phyloP scores from a whole-genome alignment of 2,888 invertebrate genomes.

The Cheiracanthium punctorium region DNA sequence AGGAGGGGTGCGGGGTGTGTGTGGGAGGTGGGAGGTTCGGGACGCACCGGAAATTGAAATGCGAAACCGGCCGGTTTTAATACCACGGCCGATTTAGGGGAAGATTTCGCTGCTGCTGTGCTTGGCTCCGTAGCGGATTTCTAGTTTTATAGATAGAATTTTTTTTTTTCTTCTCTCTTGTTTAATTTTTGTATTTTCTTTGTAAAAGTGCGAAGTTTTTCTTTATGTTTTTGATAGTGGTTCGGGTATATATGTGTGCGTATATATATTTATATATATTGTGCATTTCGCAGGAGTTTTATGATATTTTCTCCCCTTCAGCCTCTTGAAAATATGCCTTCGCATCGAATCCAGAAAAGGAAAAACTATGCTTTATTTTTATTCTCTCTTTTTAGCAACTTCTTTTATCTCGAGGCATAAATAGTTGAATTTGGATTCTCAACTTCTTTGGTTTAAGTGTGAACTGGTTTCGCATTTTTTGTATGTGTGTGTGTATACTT shows the following conservation, averaged over 20 bases:
- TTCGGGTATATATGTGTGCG: no score
- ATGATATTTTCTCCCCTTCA: background rate
- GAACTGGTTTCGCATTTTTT: no score
- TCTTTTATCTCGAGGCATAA: background rate
- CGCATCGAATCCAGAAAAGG: background rate
- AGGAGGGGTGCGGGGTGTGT: slow-evolving; percentile 18
- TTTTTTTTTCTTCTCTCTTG: no score
- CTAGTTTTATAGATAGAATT: slow-evolving; percentile 1
- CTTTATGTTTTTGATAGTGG: background rate
- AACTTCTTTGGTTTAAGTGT: no score
- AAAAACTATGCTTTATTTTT: background rate
- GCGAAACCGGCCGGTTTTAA: slow-evolving; percentile 66
- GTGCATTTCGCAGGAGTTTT: background rate
- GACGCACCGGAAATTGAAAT: slow-evolving; percentile 67
- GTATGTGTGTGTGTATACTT: no score
- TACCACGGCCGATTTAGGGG: slow-evolving; percentile 57
- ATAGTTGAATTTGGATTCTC: background rate
- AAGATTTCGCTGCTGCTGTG: slow-evolving; percentile 43
- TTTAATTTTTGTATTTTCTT: slow-evolving; percentile 10
- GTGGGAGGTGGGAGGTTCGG: slow-evolving; percentile 26
- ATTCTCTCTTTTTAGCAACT: background rate
- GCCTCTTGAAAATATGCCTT: background rate
- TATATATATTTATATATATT: no score
- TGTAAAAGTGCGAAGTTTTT: background rate
- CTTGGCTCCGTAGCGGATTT: background rate